phyloP scores from a whole-genome alignment of 92 coral and sea anemone genomes.

The Bergia puertoricense region DNA sequence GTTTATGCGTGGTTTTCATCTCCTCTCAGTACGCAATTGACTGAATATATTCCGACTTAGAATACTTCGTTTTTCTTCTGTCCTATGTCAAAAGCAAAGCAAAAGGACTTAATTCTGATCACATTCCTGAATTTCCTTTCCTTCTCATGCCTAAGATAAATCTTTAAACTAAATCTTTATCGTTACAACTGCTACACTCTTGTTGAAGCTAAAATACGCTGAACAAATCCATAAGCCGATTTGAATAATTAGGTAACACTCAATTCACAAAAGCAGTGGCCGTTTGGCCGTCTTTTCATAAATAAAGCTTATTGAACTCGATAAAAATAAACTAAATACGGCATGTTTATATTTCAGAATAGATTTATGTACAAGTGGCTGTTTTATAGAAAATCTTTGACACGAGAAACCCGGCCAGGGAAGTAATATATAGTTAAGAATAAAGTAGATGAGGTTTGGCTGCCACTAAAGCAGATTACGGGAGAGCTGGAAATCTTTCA shows the following conservation, averaged over 20 bases:
- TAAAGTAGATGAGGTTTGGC: not conserved
- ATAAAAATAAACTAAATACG: not conserved
- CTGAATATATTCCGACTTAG: not conserved
- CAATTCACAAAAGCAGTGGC: not conserved
- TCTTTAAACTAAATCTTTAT: not conserved
- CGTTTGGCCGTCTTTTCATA: not conserved
- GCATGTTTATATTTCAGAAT: not conserved
- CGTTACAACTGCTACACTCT: slow-evolving; percentile 9
- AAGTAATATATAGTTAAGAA: not conserved
- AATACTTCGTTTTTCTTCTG: slow-evolving; percentile 1
- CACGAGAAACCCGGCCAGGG: not conserved
- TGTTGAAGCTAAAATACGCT: not conserved
- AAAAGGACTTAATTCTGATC: not conserved
- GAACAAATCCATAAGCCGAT: not conserved
- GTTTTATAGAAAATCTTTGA: not conserved
- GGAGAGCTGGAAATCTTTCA: not conserved
- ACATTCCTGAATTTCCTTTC: slow-evolving; percentile 7
- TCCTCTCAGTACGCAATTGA: not conserved
- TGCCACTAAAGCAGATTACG: slow-evolving; percentile 4
- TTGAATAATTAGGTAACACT: slow-evolving; percentile 14
- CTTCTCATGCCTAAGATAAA: slow-evolving; percentile 5
- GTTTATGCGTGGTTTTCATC: not conserved
- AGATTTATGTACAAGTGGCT: not conserved
- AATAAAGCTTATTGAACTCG: not conserved
- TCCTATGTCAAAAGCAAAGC: not conserved